Evolutionary conservation across 1,140 invertebrate species (phyloP), one percentile per base, ranked within the genome.

Genomic region (Saccostrea glomerata): DNA sequence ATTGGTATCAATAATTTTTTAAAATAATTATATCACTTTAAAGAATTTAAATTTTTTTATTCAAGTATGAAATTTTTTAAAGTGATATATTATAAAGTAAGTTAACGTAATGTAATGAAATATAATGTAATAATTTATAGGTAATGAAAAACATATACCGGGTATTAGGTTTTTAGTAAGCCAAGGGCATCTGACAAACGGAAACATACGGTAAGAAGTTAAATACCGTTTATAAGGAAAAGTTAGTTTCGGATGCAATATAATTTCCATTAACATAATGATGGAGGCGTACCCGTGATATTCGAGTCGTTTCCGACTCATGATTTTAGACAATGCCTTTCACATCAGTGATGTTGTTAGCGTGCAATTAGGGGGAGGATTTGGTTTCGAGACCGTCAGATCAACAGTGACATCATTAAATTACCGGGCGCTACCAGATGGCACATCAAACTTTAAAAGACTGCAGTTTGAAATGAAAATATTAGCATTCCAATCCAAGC

Each of bases 271-370:
- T 2, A 73, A 12, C 11, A 73, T 73, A 36, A 73, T 73, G 36
- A 30, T 25, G 30, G 25, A 73, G 30, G 25, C 70, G 25, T 36
- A 73, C 17, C 23, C 25, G 70, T 73, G 70, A 30, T 30, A 73
- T 73, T 73, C 25, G 70, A 73, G 25, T 25, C 70, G 70, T 30
- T 73, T 73, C 70, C 70, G 70, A 73, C 23, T 73, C 70, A 15
- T 73, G 70, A 36, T 73, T 73, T 73, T 73, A 73, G 23, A 73
- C 70, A 73, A 73, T 73, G 36, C 70, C 70, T 25, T 25, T 73
- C 70, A 73, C 23, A 73, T 73, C 25, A 73, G 9, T 13, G 7
- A 25, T 36, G 25, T 15, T 25, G 70, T 5, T 36, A 73, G 25
- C 70, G 25, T 73, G 70, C 25, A 15, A 73, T 73, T 73, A 73